Evolutionary conservation across 2,797 vertebrate genomes (phyloP).

Genomic region (Tolypeutes matacus): DNA sequence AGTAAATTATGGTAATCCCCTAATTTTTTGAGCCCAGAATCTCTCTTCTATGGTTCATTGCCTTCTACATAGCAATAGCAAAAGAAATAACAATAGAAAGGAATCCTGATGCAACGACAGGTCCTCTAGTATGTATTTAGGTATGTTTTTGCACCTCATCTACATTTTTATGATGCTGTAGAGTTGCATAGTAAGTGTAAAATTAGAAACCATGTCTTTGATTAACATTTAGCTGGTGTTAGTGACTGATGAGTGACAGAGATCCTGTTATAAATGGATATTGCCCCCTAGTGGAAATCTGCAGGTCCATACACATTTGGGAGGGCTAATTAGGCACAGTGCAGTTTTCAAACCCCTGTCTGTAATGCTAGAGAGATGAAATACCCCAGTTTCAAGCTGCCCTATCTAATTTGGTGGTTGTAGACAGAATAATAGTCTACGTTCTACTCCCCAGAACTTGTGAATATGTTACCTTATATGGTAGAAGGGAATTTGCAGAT

Average conservation of each 20-base stretch:
- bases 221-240: slow-evolving; percentile 30
- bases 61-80: not conserved
- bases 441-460: not conserved
- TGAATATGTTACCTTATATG: not conserved
- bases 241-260: slow-evolving; percentile 7
- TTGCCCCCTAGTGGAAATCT: slow-evolving; percentile 85
- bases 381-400: slow-evolving; percentile 22
- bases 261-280: slow-evolving; percentile 73
- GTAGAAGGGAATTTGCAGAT: not conserved
- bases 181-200: not conserved
- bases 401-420: slow-evolving; percentile 10
- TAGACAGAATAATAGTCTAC: not conserved
- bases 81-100: not conserved
- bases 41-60: not conserved
- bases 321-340: not conserved
- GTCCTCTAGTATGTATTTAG: not conserved
- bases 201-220: not conserved
- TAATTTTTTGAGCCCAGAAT: not conserved
- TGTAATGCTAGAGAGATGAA: slow-evolving; percentile 20
- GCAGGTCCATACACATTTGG: not conserved
- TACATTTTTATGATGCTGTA: slow-evolving; percentile 28
- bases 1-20: not conserved
- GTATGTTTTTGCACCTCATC: not conserved
- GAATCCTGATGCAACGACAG: not conserved
- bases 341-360: slow-evolving; percentile 50